These are phyloP conservation scores for Arctocebus calabarensis DNA, from an alignment of 2,797 vertebrate genomes.

Conservation along the genomic window DNA sequence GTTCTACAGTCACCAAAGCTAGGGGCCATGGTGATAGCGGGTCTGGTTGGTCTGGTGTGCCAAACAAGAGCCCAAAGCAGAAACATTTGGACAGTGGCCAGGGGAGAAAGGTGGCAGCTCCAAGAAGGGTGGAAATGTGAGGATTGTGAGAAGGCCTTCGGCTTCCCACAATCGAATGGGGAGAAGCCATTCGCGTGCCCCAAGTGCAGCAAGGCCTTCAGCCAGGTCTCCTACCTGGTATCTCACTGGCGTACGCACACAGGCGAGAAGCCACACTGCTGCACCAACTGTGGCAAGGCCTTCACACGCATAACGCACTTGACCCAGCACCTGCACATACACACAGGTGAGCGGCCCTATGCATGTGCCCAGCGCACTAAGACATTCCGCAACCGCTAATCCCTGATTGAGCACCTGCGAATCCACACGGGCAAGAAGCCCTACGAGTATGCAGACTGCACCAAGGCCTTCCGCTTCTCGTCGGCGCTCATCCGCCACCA, in stretches of 20 bases:
- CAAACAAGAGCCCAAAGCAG: accelerated
- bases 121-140: not conserved
- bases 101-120: not conserved
- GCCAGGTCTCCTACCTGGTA: slow-evolving; percentile 82
- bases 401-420: slow-evolving; percentile 80
- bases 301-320: slow-evolving; percentile 81
- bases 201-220: slow-evolving; percentile 80
- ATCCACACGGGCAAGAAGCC: slow-evolving; percentile 83
- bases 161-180: too few species aligned
- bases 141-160: slow-evolving; percentile 69
- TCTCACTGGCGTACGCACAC: slow-evolving; percentile 81
- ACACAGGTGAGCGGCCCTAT: slow-evolving; percentile 80
- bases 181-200: slow-evolving; percentile 47
- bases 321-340: slow-evolving; percentile 68
- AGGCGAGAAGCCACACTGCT: slow-evolving; percentile 80
- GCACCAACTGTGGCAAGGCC: slow-evolving; percentile 77
- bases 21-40: accelerated
- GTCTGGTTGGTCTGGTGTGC: accelerated
- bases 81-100: accelerated
- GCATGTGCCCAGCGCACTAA: slow-evolving; percentile 71
- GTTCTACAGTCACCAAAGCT: accelerated
- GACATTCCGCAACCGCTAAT: slow-evolving; percentile 76
- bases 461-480: slow-evolving; percentile 80
- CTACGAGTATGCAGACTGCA: slow-evolving; percentile 72
- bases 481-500: slow-evolving; percentile 81